Evolutionary conservation across 2,113 vertebrate genomes (phyloP).

Genomic region (Psittacus erithacus): DNA sequence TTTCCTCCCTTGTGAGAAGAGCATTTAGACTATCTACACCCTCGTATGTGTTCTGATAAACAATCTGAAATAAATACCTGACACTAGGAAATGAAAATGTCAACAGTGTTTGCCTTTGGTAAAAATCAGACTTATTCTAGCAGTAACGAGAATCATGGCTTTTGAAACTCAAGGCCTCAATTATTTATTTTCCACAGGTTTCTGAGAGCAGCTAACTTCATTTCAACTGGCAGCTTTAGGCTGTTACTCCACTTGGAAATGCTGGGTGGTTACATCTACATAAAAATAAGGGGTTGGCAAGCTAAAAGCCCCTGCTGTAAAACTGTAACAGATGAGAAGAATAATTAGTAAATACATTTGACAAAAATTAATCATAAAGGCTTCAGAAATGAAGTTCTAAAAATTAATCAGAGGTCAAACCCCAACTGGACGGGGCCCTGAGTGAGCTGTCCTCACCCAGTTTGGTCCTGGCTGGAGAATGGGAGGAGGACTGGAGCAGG

Average conservation of each 20-base stretch:
- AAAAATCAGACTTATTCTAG: neutral
- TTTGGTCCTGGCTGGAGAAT: neutral
- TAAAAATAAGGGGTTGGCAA: neutral
- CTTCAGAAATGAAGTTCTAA: neutral
- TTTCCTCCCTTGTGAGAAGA: neutral
- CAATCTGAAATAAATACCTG: neutral
- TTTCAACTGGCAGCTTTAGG: neutral
- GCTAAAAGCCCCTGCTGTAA: neutral
- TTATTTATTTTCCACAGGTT: neutral
- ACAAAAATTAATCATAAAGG: neutral
- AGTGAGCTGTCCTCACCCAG: neutral
- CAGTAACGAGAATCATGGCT: neutral
- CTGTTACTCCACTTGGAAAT: neutral
- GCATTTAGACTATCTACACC: neutral
- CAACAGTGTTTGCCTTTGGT: neutral
- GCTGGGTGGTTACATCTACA: neutral
- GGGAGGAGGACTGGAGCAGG: neutral
- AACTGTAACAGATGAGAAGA: neutral
- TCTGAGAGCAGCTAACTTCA: neutral
- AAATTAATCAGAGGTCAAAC: neutral
- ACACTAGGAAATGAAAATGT: neutral
- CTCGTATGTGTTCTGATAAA: neutral
- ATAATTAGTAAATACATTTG: neutral
- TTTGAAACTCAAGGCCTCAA: neutral
- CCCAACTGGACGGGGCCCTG: fast-evolving